Evolutionary conservation across 2,888 invertebrate species (phyloP).

Genomic region (Acanthoscelides obtectus): DNA sequence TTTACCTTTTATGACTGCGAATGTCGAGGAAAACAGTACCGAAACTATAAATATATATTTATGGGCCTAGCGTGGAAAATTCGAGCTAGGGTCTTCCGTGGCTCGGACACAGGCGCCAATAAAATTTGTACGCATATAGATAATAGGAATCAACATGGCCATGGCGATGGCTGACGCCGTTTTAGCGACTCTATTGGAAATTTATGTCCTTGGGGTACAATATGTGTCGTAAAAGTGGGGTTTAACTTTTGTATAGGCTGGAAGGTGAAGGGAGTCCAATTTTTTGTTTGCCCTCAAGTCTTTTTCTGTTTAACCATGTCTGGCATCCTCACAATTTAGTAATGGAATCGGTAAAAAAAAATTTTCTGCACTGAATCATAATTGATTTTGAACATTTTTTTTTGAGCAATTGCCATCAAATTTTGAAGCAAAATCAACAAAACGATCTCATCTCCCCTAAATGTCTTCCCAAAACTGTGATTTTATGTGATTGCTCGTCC

Average conservation of each 20-base stretch:
- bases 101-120: not conserved
- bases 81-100: slow-evolving; percentile 14
- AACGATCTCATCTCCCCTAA: no score
- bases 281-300: not conserved
- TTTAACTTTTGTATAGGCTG: not conserved
- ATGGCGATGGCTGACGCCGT: not conserved
- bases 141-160: not conserved
- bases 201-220: not conserved
- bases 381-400: no score
- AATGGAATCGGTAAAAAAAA: no score
- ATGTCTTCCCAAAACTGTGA: no score
- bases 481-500: no score
- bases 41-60: slow-evolving; percentile 39
- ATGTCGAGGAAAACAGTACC: slow-evolving; percentile 26
- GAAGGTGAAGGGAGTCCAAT: not conserved
- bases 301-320: no score
- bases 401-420: no score
- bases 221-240: not conserved
- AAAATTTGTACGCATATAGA: not conserved
- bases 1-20: slow-evolving; percentile 42
- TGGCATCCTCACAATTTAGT: no score
- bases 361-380: no score
- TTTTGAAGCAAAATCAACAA: no score
- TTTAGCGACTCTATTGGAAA: not conserved
- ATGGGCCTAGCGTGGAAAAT: slow-evolving; percentile 32